phyloP scores from a whole-genome alignment of 1,140 invertebrate genomes.

The Hesperophylax magnus region DNA sequence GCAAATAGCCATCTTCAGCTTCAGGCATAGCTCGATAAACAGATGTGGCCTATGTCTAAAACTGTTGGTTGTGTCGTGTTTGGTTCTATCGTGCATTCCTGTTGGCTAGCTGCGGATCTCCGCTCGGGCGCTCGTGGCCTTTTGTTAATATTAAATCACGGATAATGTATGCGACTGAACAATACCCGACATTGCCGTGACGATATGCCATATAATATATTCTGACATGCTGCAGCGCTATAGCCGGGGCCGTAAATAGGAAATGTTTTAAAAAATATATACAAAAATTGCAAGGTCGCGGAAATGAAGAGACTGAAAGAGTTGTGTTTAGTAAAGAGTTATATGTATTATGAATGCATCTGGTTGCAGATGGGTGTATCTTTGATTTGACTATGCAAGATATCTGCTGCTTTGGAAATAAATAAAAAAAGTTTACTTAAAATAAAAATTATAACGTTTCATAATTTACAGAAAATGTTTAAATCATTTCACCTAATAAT shows the following conservation, averaged over 20 bases:
- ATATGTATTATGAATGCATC: too few relatives aligned
- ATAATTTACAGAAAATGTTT: too few relatives aligned
- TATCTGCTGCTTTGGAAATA: too few relatives aligned
- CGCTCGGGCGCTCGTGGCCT: slow-evolving; percentile 23
- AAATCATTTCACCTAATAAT: too few relatives aligned
- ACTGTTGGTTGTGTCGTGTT: background rate
- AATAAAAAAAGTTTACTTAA: too few relatives aligned
- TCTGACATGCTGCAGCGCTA: too few relatives aligned
- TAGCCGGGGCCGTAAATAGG: background rate
- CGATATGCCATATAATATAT: background rate
- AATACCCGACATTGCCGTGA: slow-evolving; percentile 27
- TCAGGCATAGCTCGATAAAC: slow-evolving; percentile 3
- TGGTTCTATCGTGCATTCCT: background rate
- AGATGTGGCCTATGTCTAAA: background rate
- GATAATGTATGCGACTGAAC: slow-evolving; percentile 22
- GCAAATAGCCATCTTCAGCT: background rate
- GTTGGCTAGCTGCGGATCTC: slow-evolving; percentile 6
- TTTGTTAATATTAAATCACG: slow-evolving; percentile 29
- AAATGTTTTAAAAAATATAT: background rate
- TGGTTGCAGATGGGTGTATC: too few relatives aligned
- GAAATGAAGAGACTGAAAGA: too few relatives aligned
- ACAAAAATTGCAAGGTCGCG: background rate
- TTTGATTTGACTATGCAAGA: too few relatives aligned
- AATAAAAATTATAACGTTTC: too few relatives aligned
- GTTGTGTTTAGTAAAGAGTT: too few relatives aligned